phyloP scores from a whole-genome alignment of 2,888 invertebrate species.

The Trypoxylon attenuatum region DNA sequence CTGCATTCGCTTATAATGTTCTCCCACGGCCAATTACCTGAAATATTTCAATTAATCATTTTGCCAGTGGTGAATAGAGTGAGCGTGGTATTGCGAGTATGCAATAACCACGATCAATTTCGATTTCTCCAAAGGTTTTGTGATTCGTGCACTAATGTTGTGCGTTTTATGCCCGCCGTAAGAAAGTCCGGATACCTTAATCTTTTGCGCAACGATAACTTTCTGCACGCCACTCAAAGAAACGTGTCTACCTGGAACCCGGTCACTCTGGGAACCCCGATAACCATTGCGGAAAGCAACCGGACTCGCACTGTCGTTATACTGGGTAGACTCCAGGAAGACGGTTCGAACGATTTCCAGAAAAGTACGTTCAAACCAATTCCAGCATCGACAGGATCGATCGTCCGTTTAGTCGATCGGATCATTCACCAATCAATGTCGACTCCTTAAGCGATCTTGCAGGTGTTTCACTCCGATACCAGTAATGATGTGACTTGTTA shows the following conservation, averaged over 20 bases:
- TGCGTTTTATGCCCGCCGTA: too few relatives aligned
- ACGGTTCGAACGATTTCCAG: background rate
- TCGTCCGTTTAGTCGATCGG: background rate
- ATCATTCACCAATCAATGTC: slow-evolving; percentile 7
- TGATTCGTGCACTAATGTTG: too few relatives aligned
- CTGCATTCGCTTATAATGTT: background rate
- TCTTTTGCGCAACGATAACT: too few relatives aligned
- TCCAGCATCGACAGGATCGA: background rate
- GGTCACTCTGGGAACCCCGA: background rate
- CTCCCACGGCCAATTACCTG: background rate
- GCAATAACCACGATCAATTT: too few relatives aligned
- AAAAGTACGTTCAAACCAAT: background rate
- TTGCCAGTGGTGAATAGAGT: too few relatives aligned
- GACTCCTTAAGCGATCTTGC: slow-evolving; percentile 4
- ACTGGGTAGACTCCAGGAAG: slow-evolving; percentile 1
- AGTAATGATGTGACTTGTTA: slow-evolving; percentile 1
- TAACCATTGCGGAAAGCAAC: slow-evolving; percentile 23
- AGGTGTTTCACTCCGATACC: slow-evolving; percentile 8
- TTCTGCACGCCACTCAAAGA: too few relatives aligned
- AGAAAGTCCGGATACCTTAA: too few relatives aligned
- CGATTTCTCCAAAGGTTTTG: too few relatives aligned
- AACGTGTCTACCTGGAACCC: slow-evolving; percentile 3
- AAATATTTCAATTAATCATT: too few relatives aligned
- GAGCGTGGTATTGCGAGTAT: too few relatives aligned
- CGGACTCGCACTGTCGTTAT: slow-evolving; percentile 13